Evolutionary conservation across 2,113 vertebrate genomes (phyloP).

Genomic region (Gasterosteus nipponicus): DNA sequence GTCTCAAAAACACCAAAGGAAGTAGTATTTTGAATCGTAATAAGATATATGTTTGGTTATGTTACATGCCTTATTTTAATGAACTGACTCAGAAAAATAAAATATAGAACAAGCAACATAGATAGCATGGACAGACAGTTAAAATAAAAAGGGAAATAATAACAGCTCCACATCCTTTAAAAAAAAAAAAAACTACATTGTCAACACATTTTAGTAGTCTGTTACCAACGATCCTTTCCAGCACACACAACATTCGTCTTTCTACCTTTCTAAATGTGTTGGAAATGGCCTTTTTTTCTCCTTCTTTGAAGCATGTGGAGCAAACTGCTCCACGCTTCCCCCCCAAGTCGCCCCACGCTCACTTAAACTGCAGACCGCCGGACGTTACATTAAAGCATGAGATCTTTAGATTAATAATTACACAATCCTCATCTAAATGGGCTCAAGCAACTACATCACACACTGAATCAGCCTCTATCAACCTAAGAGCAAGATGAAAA

Average conservation of each 20-base stretch:
- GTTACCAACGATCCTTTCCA: constrained; percentile 10
- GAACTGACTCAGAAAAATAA: constrained; percentile 59
- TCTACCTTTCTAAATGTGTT: constrained; percentile 40
- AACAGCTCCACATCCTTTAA: constrained; percentile 16
- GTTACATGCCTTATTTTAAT: constrained; percentile 50
- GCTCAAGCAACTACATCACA: neutral
- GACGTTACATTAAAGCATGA: neutral
- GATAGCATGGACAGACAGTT: constrained; percentile 52
- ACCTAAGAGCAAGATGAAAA: neutral
- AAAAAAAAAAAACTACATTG: constrained; percentile 30
- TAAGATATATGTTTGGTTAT: constrained; percentile 38
- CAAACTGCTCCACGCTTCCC: constrained; percentile 33
- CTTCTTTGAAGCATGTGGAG: constrained; percentile 29
- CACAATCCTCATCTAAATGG: neutral
- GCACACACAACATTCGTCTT: neutral
- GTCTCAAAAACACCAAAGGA: constrained; percentile 4
- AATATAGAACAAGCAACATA: constrained; percentile 56
- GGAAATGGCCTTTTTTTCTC: constrained; percentile 12
- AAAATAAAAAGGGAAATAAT: constrained; percentile 28
- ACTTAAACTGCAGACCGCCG: neutral
- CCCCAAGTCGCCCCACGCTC: constrained; percentile 18
- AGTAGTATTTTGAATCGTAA: constrained; percentile 10
- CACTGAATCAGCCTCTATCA: neutral
- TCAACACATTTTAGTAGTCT: constrained; percentile 38
- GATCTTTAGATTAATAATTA: neutral